A percentile compares a stretch with the other conserved stretches of the same genome.
These are phyloP conservation scores for Zaprionus ornatus DNA, from an alignment of 1,140 invertebrate genomes.

Conservation along the genomic window DNA sequence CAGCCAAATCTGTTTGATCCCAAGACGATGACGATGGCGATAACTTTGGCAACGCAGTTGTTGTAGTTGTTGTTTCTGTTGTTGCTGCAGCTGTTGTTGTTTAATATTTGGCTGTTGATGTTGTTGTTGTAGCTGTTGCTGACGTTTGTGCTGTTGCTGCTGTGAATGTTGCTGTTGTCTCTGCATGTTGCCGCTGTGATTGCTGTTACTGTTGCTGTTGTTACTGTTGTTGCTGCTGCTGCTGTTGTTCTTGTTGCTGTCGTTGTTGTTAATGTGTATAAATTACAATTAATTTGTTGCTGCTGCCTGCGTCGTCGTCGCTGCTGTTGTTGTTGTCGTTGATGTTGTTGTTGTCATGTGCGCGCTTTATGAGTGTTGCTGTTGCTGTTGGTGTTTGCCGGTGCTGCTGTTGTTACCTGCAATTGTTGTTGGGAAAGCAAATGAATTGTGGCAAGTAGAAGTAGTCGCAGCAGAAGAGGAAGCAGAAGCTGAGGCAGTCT, in stretches of 20 bases:
- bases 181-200: conserved; percentile 36
- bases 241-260: conserved; percentile 37
- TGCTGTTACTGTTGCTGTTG: conserved; percentile 36
- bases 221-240: conserved; percentile 20
- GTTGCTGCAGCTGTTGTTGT: conserved; percentile 21
- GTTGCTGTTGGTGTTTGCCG: conserved; percentile 32
- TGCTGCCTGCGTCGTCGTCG: background rate
- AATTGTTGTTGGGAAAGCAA: conserved; percentile 49
- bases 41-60: conserved; percentile 54
- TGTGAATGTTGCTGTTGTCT: conserved; percentile 37
- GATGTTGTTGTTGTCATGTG: conserved; percentile 26
- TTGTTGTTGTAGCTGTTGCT: conserved; percentile 14
- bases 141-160: conserved; percentile 35
- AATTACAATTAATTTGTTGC: conserved; percentile 42
- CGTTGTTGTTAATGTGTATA: conserved; percentile 36
- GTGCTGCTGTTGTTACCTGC: conserved; percentile 29
- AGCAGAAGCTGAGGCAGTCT: background rate
- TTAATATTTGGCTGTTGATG: conserved; percentile 29
- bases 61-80: conserved; percentile 32
- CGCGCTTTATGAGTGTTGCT: conserved; percentile 18
- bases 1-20: conserved; percentile 80
- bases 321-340: background rate
- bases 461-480: background rate
- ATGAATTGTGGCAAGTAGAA: conserved; percentile 38
- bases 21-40: conserved; percentile 53